phyloP scores from a whole-genome alignment of 2,113 vertebrate genomes.

The Rhombomys opimus region DNA sequence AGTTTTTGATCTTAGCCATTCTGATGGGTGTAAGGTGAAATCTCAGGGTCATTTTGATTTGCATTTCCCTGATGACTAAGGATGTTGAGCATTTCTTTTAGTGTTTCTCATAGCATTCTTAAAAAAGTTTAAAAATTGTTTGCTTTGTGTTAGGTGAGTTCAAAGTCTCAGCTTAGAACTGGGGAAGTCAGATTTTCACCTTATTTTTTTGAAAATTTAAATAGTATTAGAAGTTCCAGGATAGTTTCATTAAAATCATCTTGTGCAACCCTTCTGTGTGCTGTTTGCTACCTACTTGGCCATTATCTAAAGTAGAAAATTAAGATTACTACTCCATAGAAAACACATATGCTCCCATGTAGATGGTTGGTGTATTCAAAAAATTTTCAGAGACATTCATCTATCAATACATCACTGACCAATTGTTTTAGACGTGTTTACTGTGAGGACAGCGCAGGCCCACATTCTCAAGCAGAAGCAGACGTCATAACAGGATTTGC shows the following conservation, averaged over 20 bases:
- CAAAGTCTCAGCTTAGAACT: conserved; percentile 26
- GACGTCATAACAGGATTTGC: neutral
- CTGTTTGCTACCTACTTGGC: conserved; percentile 39
- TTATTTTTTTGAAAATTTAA: neutral
- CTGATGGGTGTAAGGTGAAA: no score
- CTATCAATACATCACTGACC: neutral
- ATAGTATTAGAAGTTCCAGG: neutral
- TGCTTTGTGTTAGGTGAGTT: conserved; percentile 5
- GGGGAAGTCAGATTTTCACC: neutral
- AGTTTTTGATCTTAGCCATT: no score
- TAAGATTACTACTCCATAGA: conserved; percentile 24
- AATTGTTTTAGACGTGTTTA: neutral
- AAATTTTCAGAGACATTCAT: conserved; percentile 14
- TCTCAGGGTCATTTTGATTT: no score
- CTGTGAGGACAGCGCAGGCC: neutral
- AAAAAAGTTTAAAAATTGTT: neutral
- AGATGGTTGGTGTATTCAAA: neutral
- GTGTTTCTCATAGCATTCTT: neutral
- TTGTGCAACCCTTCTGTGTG: neutral
- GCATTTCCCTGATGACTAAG: no score
- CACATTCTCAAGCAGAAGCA: neutral
- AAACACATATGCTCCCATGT: neutral
- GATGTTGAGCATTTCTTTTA: no score
- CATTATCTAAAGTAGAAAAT: conserved; percentile 45
- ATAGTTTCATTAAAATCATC: neutral